Base-by-base conservation (phyloP, 2,888 invertebrate species). In the Strigamia maritima region DNA sequence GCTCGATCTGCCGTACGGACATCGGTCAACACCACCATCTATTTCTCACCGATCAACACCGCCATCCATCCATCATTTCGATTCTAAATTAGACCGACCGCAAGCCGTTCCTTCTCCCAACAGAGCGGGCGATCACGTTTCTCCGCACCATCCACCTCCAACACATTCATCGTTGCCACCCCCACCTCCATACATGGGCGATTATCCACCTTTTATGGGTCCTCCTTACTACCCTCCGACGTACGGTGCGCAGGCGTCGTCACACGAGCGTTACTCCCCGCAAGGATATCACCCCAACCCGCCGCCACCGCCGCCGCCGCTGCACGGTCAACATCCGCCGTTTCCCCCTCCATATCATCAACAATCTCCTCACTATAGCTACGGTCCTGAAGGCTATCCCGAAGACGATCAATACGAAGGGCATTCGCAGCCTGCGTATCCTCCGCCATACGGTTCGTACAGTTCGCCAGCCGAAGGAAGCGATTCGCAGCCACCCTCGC, bases 241-340 rank as follows among this genome's bases (percentile, higher is more conserved):
- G 65, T 76, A 77, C 31, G 75, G 78, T 16, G 60, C 79, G 10
- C 79, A 78, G 74, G 49, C 60, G 22, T 65, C 78, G 24, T 49
- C 80, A 6, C 78, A 44, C 77, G 24, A 49, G 28, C 54, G 26
- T n/a, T 75, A 79, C 75, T 74, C 75, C n/a, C 44, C 74, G 28
- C 75, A 75, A 44, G 44, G 26, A 14, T 75, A 75, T 65, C 60
- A 75, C 60, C 78, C 40, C 22, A 31, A 75, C 44, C 80, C 81
- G 24, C 60, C 60, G 2, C 81, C 80, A 38, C 81, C 49, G 49
- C 80, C 40, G n/a, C 80, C 19, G 79, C 82, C 10, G 80, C 10
- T 85, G 86, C 82, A 80, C 83, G 82, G 12, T 80, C 82, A 12
- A 80, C 81, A 19, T 44, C n/a, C 81, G 80, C 31, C 77, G 31